A percentile compares a stretch with the other conserved stretches of the same genome.
phyloP scores from a whole-genome alignment of 2,797 vertebrate species.

The Thunnus albacares region DNA sequence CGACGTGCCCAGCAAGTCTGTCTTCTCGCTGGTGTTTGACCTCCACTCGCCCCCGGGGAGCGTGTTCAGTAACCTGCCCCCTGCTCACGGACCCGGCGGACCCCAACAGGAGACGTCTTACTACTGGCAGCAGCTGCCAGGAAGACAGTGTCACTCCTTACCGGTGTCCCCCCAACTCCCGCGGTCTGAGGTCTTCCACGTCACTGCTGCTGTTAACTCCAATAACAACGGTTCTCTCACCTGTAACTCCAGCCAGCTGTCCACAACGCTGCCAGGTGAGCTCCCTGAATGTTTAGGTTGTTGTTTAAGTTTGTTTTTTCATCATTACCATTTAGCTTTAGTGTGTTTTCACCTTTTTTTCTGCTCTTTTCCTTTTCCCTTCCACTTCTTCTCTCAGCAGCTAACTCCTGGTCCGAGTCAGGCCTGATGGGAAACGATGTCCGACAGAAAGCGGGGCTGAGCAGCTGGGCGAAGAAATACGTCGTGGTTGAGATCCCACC shows the following conservation, averaged over 20 bases:
- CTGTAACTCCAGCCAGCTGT: slow-evolving; percentile 60
- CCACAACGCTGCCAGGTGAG: slow-evolving; percentile 68
- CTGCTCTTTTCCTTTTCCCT: not conserved
- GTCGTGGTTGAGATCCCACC: slow-evolving; percentile 93
- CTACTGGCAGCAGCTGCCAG: slow-evolving; percentile 84
- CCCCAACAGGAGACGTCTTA: slow-evolving; percentile 70
- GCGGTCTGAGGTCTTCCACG: slow-evolving; percentile 85
- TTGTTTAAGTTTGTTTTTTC: too few species aligned
- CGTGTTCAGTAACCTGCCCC: slow-evolving; percentile 73
- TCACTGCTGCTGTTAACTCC: slow-evolving; percentile 72
- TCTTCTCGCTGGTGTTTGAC: slow-evolving; percentile 97
- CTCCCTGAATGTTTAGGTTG: too few species aligned
- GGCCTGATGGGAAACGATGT: slow-evolving; percentile 81
- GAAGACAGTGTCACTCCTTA: slow-evolving; percentile 91
- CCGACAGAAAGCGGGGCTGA: slow-evolving; percentile 81
- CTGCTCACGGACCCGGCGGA: slow-evolving; percentile 42
- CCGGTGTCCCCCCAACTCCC: slow-evolving; percentile 92
- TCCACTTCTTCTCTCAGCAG: slow-evolving; percentile 24
- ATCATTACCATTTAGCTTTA: too few species aligned
- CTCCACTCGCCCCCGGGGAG: slow-evolving; percentile 91
- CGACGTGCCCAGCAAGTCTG: slow-evolving; percentile 96
- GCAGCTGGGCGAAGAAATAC: slow-evolving; percentile 88
- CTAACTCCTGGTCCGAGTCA: slow-evolving; percentile 81
- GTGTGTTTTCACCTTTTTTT: too few species aligned
- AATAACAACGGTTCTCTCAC: slow-evolving; percentile 58